phyloP scores from a whole-genome alignment of 37 sponge, comb jelly and placozoan species.

The Diacarnus erythraeanus region DNA sequence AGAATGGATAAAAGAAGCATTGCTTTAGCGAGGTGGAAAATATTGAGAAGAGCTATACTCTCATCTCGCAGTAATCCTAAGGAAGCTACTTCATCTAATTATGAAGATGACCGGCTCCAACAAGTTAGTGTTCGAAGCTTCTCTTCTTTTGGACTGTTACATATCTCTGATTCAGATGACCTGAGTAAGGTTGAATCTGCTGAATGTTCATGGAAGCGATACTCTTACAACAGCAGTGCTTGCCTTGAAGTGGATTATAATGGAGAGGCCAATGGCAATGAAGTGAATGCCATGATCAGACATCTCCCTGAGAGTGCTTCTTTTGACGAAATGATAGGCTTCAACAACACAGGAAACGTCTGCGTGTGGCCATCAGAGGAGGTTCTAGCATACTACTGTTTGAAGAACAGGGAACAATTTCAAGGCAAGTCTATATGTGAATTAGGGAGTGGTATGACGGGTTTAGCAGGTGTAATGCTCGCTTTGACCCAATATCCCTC shows the following conservation, averaged over 20 bases:
- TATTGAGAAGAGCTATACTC: slow-evolving; percentile 36
- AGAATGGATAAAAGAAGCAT: neutral
- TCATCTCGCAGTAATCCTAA: neutral
- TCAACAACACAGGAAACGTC: slow-evolving; percentile 84
- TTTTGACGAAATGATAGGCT: slow-evolving; percentile 45
- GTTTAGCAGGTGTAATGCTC: slow-evolving; percentile 65
- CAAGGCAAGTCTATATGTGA: slow-evolving; percentile 55
- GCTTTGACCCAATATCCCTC: slow-evolving; percentile 41
- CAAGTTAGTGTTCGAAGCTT: slow-evolving; percentile 48
- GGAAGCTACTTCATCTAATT: neutral
- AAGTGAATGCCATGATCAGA: neutral
- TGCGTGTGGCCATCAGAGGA: slow-evolving; percentile 86
- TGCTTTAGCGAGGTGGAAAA: slow-evolving; percentile 43
- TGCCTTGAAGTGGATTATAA: neutral
- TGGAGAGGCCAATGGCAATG: neutral
- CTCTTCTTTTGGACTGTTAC: slow-evolving; percentile 31
- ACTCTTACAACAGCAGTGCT: neutral
- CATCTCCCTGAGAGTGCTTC: slow-evolving; percentile 4
- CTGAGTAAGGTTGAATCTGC: neutral
- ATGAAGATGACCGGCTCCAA: neutral
- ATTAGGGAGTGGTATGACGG: slow-evolving; percentile 81
- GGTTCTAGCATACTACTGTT: slow-evolving; percentile 69
- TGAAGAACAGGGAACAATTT: slow-evolving; percentile 39
- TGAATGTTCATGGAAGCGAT: neutral
- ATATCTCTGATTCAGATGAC: neutral